phyloP scores from a whole-genome alignment of 2,888 invertebrate genomes.

The Gandaritis pyraliata region DNA sequence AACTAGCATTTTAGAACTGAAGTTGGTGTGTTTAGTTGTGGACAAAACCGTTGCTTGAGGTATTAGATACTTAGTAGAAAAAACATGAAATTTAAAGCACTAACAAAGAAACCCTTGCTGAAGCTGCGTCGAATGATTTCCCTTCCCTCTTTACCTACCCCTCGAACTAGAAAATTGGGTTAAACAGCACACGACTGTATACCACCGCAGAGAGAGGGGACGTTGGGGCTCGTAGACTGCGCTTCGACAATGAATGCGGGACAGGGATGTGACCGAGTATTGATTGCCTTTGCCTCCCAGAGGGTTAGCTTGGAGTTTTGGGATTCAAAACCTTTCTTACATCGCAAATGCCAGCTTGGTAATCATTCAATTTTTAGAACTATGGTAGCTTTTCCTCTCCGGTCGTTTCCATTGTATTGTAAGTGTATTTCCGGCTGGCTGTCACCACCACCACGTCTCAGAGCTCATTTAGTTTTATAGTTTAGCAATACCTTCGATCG shows the following conservation, averaged over 20 bases:
- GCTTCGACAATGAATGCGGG: slow-evolving; percentile 79
- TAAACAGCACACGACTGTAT: slow-evolving; percentile 80
- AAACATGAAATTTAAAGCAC: not conserved
- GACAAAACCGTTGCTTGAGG: too few relatives aligned
- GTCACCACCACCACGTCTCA: too few relatives aligned
- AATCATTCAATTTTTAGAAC: not conserved
- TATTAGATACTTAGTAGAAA: too few relatives aligned
- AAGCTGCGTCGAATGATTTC: slow-evolving; percentile 64
- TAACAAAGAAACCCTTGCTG: slow-evolving; percentile 50
- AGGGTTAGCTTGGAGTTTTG: slow-evolving; percentile 46
- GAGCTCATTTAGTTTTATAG: too few relatives aligned
- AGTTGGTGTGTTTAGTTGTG: too few relatives aligned
- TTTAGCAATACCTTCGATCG: too few relatives aligned
- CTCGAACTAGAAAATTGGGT: slow-evolving; percentile 82
- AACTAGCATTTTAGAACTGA: too few relatives aligned
- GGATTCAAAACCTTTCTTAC: slow-evolving; percentile 25
- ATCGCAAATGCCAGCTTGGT: slow-evolving; percentile 9
- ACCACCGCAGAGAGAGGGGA: slow-evolving; percentile 72
- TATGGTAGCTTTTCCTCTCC: not conserved
- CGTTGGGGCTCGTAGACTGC: slow-evolving; percentile 76
- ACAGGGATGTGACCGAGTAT: slow-evolving; percentile 81
- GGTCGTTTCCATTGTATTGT: too few relatives aligned
- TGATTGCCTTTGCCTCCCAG: slow-evolving; percentile 72
- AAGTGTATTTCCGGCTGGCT: too few relatives aligned
- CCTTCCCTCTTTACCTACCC: slow-evolving; percentile 59